phyloP scores from a whole-genome alignment of 2,888 invertebrate genomes.

The Lepidochrysops patricia region DNA sequence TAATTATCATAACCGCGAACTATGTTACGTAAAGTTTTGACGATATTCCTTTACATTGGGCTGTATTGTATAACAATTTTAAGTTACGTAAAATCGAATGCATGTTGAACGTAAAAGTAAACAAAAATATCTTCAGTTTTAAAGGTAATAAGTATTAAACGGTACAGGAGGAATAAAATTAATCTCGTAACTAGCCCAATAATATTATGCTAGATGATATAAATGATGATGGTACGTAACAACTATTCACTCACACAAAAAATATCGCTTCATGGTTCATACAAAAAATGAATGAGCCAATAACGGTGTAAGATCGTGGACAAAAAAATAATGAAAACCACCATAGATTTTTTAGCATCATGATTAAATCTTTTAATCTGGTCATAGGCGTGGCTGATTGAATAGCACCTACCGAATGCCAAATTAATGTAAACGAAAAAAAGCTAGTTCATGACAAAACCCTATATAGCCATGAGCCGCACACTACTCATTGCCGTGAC shows the following conservation, averaged over 20 bases:
- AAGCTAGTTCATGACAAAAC: neutral
- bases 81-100: neutral
- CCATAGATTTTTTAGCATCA: neutral
- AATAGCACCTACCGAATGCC: neutral
- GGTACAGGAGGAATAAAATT: neutral
- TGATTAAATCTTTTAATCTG: neutral
- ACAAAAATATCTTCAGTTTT: neutral
- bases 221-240: too few species aligned
- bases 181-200: neutral
- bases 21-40: constrained; percentile 2
- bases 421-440: neutral
- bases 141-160: neutral
- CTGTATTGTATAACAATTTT: constrained; percentile 1
- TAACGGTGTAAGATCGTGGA: neutral
- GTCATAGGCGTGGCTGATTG: neutral
- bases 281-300: neutral
- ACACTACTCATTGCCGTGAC: neutral
- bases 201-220: neutral
- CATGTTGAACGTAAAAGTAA: neutral
- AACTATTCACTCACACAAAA: neutral
- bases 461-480: neutral
- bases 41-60: neutral
- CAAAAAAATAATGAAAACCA: neutral
- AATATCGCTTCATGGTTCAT: neutral
- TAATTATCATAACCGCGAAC: neutral